Evolutionary conservation across 2,113 vertebrate species (phyloP), one percentile per base, ranked within the genome.

Genomic region (sheep (Ovis aries)): DNA sequence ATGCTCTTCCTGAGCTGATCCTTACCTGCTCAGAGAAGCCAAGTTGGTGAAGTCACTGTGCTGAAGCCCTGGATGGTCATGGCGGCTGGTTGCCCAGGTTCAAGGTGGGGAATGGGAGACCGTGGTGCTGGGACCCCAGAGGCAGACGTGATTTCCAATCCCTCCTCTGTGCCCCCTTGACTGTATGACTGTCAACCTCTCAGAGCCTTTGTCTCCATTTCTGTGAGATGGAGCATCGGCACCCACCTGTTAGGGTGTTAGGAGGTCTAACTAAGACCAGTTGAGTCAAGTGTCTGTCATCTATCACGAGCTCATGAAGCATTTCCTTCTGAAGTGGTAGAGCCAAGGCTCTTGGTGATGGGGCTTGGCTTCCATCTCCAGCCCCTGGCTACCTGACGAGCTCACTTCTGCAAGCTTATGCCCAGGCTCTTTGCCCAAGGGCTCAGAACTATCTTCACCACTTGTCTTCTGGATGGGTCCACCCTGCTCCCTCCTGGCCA

Each of bases 381-480:
- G 36, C 52, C 48, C 64, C 21, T 10, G 23, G 48, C 62, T 88
- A 10, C 71, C 5, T 1, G 17, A 9, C 0, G 3, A n/a, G 1
- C 43, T 60, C 25, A 40, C 36, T 4, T 71, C 59, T 84, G n/a
- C 25, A 29, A 45, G 25, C 23, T 85, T 31, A n/a, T 0, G 4
- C 59, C 50, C 7, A 33, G 40, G 53, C 29, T 78, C 9, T 92
- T 86, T 78, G 40, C 25, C 80, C 52, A 31, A 27, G 15, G 80
- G 29, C 13, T 95, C 62, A 67, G 43, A 94, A 59, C 25, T 55
- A 29, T 45, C 62, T 3, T 40, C 3, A 13, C 25, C 36, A 7
- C 6, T 55, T 33, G 60, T 67, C 52, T 64, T 50, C 23, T 27
- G 0, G 3, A 29, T n/a, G 64, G 82, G 31, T 13, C 5, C 90